Base-by-base conservation (phyloP, 53 echinoderm and acorn worm species). In the Holothuria leucospilota region DNA sequence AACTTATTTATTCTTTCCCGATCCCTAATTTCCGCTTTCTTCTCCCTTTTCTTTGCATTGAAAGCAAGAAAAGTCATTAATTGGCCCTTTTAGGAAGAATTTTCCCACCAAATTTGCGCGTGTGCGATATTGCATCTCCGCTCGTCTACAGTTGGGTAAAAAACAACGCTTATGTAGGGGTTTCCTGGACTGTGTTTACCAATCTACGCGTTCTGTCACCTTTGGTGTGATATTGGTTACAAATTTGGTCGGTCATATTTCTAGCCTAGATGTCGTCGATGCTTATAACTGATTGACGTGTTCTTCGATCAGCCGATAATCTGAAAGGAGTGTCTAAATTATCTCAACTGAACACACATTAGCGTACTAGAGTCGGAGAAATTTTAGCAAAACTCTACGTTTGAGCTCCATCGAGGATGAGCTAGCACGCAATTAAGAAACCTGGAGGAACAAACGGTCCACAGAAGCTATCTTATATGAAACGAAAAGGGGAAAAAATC, bases 61-160 rank as follows among this genome's bases (percentile, higher is more conserved):
- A 80, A 80, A 80, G 80, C 80, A 80, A 80, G 80, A 80, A 60
- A 80, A 80, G 80, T 80, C 80, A 80, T 80, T 80, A 80, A 80
- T 80, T 80, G 80, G 80, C 80, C 80, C n/a, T 80, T 80, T 80
- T 61, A 80, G 80, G 80, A 59, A 80, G 59, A 80, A 52, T 59
- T 80, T 80, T 38, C 61, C 34, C 60, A 59, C 61, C 59, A 29
- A 61, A 58, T 59, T 59, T 59, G 80, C 61, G 61, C 80, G 80
- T 80, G 80, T 59, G 29, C 80, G 28, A 52, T 80, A 59, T 59
- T 80, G 59, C 80, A 28, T 80, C 59, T 80, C 28, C 38, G 21
- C 59, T 29, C 59, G 80, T 80, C 61, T 56, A 15, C 80, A 29
- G 73, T 41, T 23, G 42, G 25, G 80, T 18, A 59, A 80, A 78